Evolutionary conservation across 2,888 invertebrate species (phyloP), one percentile per base, ranked within the genome.

Genomic region (Xestia c-nigrum): DNA sequence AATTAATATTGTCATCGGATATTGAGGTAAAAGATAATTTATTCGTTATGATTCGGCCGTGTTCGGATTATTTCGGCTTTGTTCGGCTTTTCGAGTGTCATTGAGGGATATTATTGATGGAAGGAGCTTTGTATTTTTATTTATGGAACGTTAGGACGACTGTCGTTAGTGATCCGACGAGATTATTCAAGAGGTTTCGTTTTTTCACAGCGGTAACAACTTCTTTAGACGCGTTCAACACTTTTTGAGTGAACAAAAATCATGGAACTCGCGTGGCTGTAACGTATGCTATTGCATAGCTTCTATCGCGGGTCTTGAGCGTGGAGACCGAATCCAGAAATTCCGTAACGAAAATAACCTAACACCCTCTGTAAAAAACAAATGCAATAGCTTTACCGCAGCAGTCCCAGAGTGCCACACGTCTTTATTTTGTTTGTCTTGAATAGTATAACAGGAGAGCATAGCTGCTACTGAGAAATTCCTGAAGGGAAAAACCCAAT

Each of bases 11-110:
- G 74, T 78, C 82, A 71, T 68, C 74, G 59, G 67, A 78, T 81
- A 81, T 74, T 52, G 81, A 78, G 70, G 82, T 78, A 47, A 68
- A 78, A 71, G n/a, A 68, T 74, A 81, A 81, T 81, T 73, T 78
- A 78, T 78, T 71, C 74, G 67, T 67, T 74, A 81, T 52, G 21
- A 70, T 72, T 82, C 75, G 61, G 31, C 24, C 21, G n/a, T 46
- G 21, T 47, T 80, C 76, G 63, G 66, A 12, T 38, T 31, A 72
- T 38, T 12, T 69, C 79, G 82, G 64, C 2, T 52, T 57, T 43
- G 40, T 46, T 74, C 71, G 74, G 43, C 5, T 46, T 72, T 52
- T 63, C 9, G 47, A 67, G 21, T 69, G 43, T 61, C 38, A 80
- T 50, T 80, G 31, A 47, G 14, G 31, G 57, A 43, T 61, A 14